These are phyloP conservation scores for Catamblyrhynchus diadema DNA, from an alignment of 2,797 vertebrate species.

Conservation along the genomic window DNA sequence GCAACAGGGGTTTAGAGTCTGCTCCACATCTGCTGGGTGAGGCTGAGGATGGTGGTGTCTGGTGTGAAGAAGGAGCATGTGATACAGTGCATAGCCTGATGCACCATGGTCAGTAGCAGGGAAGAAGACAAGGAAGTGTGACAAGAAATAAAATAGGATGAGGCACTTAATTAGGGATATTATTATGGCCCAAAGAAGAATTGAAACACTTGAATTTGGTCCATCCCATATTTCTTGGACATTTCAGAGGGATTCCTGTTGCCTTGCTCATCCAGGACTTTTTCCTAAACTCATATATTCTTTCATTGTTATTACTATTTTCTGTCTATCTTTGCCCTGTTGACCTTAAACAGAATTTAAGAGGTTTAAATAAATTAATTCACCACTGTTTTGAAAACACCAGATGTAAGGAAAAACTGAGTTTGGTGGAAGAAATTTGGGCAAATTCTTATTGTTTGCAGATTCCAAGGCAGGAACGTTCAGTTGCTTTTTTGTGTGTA, in stretches of 20 bases:
- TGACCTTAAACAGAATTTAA: not conserved
- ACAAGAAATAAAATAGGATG: not conserved
- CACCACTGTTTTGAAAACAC: accelerated
- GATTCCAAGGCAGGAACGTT: not conserved
- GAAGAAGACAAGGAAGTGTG: not conserved
- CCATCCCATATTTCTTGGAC: not conserved
- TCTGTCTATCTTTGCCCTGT: not conserved
- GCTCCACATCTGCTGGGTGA: not conserved
- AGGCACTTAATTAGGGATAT: not conserved
- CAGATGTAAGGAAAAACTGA: not conserved
- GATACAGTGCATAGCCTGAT: not conserved
- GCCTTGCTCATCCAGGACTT: not conserved
- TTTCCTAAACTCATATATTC: not conserved
- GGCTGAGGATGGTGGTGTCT: not conserved
- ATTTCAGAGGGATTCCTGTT: not conserved
- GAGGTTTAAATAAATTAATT: not conserved
- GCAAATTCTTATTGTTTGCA: not conserved
- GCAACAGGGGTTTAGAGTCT: not conserved
- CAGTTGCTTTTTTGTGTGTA: not conserved
- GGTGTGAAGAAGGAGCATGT: accelerated
- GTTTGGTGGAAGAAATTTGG: not conserved
- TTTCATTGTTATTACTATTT: not conserved
- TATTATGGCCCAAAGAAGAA: not conserved
- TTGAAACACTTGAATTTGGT: not conserved
- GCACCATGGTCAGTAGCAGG: accelerated